Evolutionary conservation across 1,140 invertebrate species (phyloP), one percentile per base, ranked within the genome.

Genomic region (Lucilia cuprina): DNA sequence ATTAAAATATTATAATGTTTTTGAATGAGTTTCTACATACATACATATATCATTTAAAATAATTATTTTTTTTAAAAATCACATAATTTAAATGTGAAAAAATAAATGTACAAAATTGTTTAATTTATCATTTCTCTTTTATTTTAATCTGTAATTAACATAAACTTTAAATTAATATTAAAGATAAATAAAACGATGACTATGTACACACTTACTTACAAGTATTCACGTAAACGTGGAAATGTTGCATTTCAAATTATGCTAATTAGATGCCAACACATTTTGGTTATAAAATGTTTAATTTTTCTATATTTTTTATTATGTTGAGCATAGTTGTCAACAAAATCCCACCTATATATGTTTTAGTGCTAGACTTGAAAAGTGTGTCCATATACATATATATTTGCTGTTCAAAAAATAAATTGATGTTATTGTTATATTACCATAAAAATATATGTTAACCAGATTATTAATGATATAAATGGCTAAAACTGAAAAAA

Each of bases 361-460:
- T 47, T 78, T 25, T 5, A 70, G 47, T 12, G 17, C 50, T 55
- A 12, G 50, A 55, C 50, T 55, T 55, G 17, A 55, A 55, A 55
- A 78, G 21, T 70, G n/a, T 70, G 9, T 70, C 1, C 21, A 25
- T 21, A 17, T 30, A 30, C 25, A 14, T n/a, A 17, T 14, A n/a
- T 70, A n/a, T 5, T 10, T n/a, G 77, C 2, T 70, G 65, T 70
- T 19, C 8, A 1, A 21, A n/a, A 60, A 60, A 70, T 50, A 80
- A 49, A 80, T 80, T 80, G 77, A 50, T 80, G 77, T 19, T 49
- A 49, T 80, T 50, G 77, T 80, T 80, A 25, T 50, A 80, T 13
- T 80, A 41, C 77, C 19, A 80, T 80, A 80, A 80, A 78, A 80
- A 80, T 80, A 49, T 80, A 50, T 80, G 77, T 80, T 80, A 80